These are phyloP conservation scores for Leptopilina boulardi DNA, from an alignment of 1,140 invertebrate species.

Conservation along the genomic window DNA sequence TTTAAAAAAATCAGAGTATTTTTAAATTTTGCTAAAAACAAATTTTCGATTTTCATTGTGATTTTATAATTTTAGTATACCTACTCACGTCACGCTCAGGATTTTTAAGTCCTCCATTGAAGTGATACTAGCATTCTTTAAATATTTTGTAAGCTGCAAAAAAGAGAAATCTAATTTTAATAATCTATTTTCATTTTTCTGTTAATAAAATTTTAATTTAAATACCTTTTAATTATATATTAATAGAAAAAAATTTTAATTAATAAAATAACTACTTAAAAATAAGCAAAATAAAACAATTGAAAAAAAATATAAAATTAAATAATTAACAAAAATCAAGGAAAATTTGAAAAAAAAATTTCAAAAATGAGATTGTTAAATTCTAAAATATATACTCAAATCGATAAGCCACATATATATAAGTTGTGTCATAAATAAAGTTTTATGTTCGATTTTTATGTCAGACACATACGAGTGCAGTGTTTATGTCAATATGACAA, in stretches of 20 bases:
- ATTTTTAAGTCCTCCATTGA: conserved; percentile 82
- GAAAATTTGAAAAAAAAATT: conserved; percentile 1
- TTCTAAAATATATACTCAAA: not conserved
- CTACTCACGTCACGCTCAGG: conserved; percentile 81
- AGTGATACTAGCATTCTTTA: conserved; percentile 81
- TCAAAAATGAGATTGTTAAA: not conserved
- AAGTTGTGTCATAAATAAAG: conserved; percentile 12
- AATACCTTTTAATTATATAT: too few relatives aligned
- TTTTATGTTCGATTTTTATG: conserved; percentile 14
- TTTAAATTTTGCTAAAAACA: too few relatives aligned
- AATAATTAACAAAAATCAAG: not conserved
- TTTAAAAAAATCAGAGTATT: too few relatives aligned
- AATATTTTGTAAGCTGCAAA: conserved; percentile 81
- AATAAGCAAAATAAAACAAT: too few relatives aligned
- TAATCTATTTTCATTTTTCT: not conserved
- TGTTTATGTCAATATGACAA: conserved; percentile 5
- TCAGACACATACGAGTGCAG: not conserved
- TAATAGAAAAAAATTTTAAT: too few relatives aligned
- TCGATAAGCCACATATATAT: conserved; percentile 4
- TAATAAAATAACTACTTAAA: too few relatives aligned
- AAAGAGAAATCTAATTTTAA: conserved; percentile 49
- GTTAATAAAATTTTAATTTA: too few relatives aligned
- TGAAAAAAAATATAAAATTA: too few relatives aligned
- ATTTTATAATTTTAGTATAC: conserved; percentile 36
- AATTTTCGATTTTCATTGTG: not conserved